Conservation (phyloP, 2,888 invertebrate genomes). For the Tipula vernalis region DNA sequence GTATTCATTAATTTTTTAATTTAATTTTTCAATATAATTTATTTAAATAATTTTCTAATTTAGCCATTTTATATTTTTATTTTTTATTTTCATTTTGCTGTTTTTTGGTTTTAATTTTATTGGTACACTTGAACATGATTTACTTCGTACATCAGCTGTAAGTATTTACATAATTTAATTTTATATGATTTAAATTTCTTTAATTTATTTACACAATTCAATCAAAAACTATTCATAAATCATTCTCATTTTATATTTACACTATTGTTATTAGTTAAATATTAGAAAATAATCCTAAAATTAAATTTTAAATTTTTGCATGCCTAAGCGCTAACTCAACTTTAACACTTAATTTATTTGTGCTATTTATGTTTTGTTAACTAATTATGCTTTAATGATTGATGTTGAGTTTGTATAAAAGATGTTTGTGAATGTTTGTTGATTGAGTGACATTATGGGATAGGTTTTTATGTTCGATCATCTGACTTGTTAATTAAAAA, state of each 20-base stretch:
- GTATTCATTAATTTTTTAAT: background rate
- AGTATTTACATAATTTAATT: background rate
- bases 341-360: background rate
- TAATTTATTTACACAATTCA: background rate
- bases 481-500: background rate
- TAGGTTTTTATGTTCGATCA: background rate
- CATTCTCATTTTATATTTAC: background rate
- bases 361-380: background rate
- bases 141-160: background rate
- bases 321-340: background rate
- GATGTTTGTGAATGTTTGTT: background rate
- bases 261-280: background rate
- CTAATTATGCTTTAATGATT: background rate
- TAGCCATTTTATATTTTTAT: background rate
- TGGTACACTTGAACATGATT: background rate
- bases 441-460: background rate
- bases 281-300: background rate
- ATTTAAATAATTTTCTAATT: background rate
- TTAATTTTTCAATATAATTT: background rate
- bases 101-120: background rate
- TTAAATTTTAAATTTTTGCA: background rate
- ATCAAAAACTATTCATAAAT: background rate
- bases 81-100: background rate
- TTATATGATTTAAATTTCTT: background rate
- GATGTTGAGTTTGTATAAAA: background rate